Percentiles rank a stretch among this genome's conserved stretches.
Evolutionary conservation across 2,113 vertebrate genomes (phyloP).

Genomic region (Phodopus roborovskii): DNA sequence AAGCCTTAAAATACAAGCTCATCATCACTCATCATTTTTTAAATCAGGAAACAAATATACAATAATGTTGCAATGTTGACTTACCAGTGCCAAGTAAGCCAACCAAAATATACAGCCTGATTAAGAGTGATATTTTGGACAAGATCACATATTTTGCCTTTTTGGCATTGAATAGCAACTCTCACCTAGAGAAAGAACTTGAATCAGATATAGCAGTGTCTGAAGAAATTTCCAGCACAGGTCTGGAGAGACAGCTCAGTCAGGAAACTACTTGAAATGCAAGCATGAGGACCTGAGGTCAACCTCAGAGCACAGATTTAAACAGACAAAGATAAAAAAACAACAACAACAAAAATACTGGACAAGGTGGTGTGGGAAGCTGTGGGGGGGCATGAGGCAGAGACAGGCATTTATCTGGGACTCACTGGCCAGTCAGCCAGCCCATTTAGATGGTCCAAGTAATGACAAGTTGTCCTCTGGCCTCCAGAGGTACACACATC

Average conservation of each 20-base stretch:
- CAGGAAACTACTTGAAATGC: no score
- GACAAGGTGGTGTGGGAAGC: neutral
- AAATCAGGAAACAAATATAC: conserved; percentile 46
- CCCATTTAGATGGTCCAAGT: neutral
- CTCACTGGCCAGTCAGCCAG: no score
- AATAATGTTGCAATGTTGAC: neutral
- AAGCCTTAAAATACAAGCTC: conserved; percentile 2
- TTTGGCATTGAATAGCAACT: neutral
- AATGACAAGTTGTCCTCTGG: neutral
- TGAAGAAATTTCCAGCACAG: neutral
- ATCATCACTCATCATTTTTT: neutral
- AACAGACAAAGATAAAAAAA: neutral
- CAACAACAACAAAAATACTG: neutral
- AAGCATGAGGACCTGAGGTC: neutral
- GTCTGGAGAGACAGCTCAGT: neutral
- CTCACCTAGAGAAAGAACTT: neutral
- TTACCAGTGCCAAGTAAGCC: conserved; percentile 51
- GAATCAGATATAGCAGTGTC: neutral
- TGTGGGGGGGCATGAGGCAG: no score
- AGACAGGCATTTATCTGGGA: neutral
- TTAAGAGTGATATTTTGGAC: conserved; percentile 6
- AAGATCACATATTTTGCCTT: neutral
- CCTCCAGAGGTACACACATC: neutral
- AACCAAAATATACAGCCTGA: conserved; percentile 13
- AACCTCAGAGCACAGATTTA: neutral